Base-by-base conservation (phyloP, 1,140 invertebrate species). In the Bradynema listronoti region DNA sequence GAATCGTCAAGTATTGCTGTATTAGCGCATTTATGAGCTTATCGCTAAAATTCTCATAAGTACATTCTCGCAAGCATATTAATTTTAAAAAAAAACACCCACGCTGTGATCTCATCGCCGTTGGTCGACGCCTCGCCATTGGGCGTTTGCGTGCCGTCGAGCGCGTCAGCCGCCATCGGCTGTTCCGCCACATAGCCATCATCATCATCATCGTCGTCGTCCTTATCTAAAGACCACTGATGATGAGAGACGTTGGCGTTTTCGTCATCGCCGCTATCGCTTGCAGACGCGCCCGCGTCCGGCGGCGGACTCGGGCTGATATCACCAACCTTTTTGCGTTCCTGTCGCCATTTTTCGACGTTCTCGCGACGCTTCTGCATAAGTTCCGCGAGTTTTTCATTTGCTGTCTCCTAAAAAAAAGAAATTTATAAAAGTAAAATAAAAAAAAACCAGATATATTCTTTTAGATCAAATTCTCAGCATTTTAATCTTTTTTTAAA, bases 281-380 rank as follows among this genome's bases (percentile, higher is more conserved):
- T 32, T 34, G 11, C n/a, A 30, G 27, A 19, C 27, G 25, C 4
- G 16, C 45, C 43, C 14, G 41, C 29, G n/a, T 39, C 14, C n/a
- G n/a, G 47, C 66, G 7, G 39, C 50, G 29, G 43, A n/a, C 16
- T 63, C 59, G 36, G 43, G 14, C 32, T 66, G 36, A 22, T 34
- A 34, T 63, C 65, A 43, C 29, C 50, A 39, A 70, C 66, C 25
- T 43, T 55, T 27, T 55, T 91, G 9, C 89, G 84, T 71, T 90
- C 88, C 2, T 86, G 86, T 61, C 90, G 81, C 89, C 90, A 93
- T 61, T 89, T 84, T 80, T 94, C 91, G 55, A 93, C 91, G 30
- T 89, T 84, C 74, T 97, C 91, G 25, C 91, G 80, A 32, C 92
- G 83, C 79, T 93, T 95, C 75, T 91, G 89, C 91, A 96, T 97